Conservation (phyloP, 2,797 vertebrate genomes). For the Anguilla megastoma region DNA sequence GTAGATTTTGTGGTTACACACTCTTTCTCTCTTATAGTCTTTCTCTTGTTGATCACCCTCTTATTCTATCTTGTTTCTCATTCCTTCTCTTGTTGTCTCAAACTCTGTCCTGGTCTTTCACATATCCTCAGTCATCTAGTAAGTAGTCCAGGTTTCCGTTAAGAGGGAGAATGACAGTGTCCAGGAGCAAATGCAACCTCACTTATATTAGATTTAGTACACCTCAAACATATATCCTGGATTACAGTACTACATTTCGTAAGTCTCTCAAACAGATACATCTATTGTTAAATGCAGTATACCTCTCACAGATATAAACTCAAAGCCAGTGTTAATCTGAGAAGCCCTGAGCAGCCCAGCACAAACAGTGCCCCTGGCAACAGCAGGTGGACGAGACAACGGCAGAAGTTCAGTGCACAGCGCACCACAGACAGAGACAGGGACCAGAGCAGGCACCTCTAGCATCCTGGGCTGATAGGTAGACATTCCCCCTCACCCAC, state of each 20-base stretch:
- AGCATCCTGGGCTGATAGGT: constrained; percentile 44
- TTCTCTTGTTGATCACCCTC: not conserved
- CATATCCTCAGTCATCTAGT: not conserved
- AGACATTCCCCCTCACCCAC: constrained; percentile 35
- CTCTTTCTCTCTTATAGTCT: constrained; percentile 50
- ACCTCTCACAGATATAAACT: not conserved
- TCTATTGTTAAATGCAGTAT: not conserved
- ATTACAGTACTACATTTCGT: not conserved
- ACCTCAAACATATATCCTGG: not conserved
- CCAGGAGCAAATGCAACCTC: not conserved
- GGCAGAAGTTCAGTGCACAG: not conserved
- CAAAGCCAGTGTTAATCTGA: constrained; percentile 8
- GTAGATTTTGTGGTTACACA: constrained; percentile 53
- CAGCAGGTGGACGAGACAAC: constrained; percentile 24
- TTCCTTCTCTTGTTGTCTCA: not conserved
- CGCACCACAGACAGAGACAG: constrained; percentile 40
- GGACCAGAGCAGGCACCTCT: constrained; percentile 50
- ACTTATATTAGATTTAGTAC: constrained; percentile 22
- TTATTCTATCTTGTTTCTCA: not conserved
- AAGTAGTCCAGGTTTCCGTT: not conserved
- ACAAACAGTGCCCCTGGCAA: constrained; percentile 27
- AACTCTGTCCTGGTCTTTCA: not conserved
- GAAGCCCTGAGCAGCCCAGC: constrained; percentile 16
- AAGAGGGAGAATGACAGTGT: not conserved
- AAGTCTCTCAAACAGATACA: constrained; percentile 26